phyloP scores from a whole-genome alignment of 2,797 vertebrate genomes.

The Brotogeris chrysoptera region DNA sequence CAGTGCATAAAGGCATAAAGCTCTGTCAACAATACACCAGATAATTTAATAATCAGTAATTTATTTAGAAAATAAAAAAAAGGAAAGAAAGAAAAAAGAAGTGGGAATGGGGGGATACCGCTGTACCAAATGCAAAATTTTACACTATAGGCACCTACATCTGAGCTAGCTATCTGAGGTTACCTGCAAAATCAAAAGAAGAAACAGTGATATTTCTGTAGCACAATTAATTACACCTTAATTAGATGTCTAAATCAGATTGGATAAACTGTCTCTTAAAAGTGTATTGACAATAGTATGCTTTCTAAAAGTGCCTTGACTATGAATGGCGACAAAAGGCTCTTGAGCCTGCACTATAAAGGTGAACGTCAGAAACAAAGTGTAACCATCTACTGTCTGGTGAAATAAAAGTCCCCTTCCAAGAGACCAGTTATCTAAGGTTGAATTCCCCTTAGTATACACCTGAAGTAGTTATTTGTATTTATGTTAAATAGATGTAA shows the following conservation, averaged over 20 bases:
- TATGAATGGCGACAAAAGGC: not conserved
- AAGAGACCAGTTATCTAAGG: not conserved
- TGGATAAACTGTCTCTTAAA: not conserved
- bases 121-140: not conserved
- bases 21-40: not conserved
- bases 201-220: not conserved
- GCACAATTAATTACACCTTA: constrained; percentile 2
- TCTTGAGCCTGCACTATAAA: not conserved
- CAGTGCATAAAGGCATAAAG: not conserved
- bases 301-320: not conserved
- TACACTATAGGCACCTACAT: not conserved
- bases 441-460: not conserved
- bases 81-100: not conserved
- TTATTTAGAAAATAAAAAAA: not conserved
- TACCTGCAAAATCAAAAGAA: not conserved
- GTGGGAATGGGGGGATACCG: accelerated
- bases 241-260: constrained; percentile 27
- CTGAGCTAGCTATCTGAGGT: not conserved
- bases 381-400: not conserved
- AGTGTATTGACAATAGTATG: not conserved
- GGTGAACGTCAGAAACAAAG: not conserved
- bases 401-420: constrained; percentile 10
- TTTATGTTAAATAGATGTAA: constrained; percentile 6
- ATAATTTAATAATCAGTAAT: not conserved
- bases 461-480: not conserved